Conservation (phyloP, 2,113 vertebrate genomes). For the Egretta garzetta region DNA sequence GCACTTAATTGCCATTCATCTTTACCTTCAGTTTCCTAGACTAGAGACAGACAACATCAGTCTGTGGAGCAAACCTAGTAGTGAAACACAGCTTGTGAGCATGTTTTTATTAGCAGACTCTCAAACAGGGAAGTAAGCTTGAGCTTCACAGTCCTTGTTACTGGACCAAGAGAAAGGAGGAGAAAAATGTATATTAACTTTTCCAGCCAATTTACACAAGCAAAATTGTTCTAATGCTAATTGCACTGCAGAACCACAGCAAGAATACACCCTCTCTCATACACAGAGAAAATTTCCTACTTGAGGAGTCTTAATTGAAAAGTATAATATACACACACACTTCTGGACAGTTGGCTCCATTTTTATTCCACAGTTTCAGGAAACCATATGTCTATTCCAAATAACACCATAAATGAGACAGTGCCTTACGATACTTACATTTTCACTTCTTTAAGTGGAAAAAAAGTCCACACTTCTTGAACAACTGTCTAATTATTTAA, state of each 20-base stretch:
- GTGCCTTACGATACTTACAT: not conserved
- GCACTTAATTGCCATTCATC: not conserved
- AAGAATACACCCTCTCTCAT: not conserved
- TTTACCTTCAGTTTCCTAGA: not conserved
- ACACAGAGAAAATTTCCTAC: not conserved
- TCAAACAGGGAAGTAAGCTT: not conserved
- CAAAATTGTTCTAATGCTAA: not conserved
- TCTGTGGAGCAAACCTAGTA: not conserved
- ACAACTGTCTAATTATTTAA: not conserved
- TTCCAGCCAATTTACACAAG: not conserved
- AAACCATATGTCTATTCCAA: not conserved
- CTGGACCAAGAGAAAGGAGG: not conserved
- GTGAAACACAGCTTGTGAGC: not conserved
- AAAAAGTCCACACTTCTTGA: not conserved
- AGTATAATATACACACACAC: accelerated
- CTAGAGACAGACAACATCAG: not conserved
- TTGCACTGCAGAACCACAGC: not conserved
- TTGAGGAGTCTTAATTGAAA: not conserved
- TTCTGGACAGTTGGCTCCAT: not conserved
- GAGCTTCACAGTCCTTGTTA: not conserved
- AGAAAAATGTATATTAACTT: not conserved
- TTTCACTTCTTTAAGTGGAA: not conserved
- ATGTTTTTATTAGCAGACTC: not conserved
- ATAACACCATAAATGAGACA: not conserved
- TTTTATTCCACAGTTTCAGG: not conserved